Conservation (phyloP, 2,888 invertebrate genomes). For the Cheilosia urbana region DNA sequence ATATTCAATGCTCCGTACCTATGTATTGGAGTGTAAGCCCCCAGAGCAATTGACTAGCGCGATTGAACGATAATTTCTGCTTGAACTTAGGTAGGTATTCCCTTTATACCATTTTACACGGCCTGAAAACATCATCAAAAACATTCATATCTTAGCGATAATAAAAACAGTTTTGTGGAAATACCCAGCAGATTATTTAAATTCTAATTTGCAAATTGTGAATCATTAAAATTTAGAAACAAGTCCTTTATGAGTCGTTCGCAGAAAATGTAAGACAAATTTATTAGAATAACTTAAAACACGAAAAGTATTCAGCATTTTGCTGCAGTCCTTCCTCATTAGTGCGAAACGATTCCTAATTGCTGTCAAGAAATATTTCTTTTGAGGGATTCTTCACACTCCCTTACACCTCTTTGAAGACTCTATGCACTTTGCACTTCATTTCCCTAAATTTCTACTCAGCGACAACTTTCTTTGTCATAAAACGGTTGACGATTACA, state of each 20-base stretch:
- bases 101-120: no score
- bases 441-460: background rate
- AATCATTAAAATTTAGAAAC: slow-evolving; percentile 14
- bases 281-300: background rate
- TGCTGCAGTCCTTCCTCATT: slow-evolving; percentile 19
- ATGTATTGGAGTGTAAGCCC: no score
- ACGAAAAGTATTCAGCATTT: background rate
- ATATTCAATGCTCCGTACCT: no score
- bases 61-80: no score
- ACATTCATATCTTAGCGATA: background rate
- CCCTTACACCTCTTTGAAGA: background rate
- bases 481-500: background rate
- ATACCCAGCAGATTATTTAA: background rate
- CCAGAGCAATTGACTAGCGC: no score
- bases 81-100: no score
- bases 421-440: background rate
- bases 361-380: slow-evolving; percentile 28
- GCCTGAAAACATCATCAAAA: background rate
- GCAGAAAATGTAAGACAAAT: background rate
- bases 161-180: background rate
- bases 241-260: background rate
- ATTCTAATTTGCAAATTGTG: slow-evolving; percentile 2
- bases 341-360: slow-evolving; percentile 27
- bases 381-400: background rate
- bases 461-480: background rate